These are phyloP conservation scores for Anadara kagoshimensis DNA, from an alignment of 1,140 invertebrate species.

Conservation along the genomic window DNA sequence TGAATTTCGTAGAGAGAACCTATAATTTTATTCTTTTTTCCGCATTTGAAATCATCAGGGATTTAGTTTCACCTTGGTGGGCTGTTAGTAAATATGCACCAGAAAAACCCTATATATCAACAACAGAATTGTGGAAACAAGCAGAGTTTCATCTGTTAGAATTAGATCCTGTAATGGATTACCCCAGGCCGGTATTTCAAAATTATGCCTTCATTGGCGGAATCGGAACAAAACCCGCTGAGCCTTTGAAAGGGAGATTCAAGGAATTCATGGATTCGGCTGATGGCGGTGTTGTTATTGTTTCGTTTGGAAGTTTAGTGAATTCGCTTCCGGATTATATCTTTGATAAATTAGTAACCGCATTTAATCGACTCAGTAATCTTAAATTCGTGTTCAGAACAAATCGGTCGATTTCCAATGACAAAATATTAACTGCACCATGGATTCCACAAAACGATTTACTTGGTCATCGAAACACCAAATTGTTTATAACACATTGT, in stretches of 20 bases:
- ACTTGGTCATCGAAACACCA: slow-evolving; percentile 76
- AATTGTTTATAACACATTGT: slow-evolving; percentile 57
- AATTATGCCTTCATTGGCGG: slow-evolving; percentile 48
- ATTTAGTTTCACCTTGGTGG: background rate
- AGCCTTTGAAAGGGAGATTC: slow-evolving; percentile 27
- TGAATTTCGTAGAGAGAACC: slow-evolving; percentile 4
- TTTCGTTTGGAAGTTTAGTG: slow-evolving; percentile 48
- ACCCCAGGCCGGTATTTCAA: slow-evolving; percentile 40
- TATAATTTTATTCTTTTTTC: background rate
- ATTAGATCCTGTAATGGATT: slow-evolving; percentile 44
- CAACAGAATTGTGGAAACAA: background rate
- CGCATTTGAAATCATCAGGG: no score
- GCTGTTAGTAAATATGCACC: slow-evolving; percentile 1
- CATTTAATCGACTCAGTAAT: slow-evolving; percentile 22
- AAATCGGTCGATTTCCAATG: slow-evolving; percentile 7
- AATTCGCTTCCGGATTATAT: slow-evolving; percentile 26
- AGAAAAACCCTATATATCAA: slow-evolving; percentile 1
- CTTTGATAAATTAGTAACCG: slow-evolving; percentile 19
- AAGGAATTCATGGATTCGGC: slow-evolving; percentile 40
- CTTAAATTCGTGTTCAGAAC: slow-evolving; percentile 37
- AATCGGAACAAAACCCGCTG: slow-evolving; percentile 18
- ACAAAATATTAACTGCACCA: slow-evolving; percentile 35
- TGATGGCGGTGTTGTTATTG: slow-evolving; percentile 45
- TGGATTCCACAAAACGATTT: slow-evolving; percentile 61
- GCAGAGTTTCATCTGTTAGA: slow-evolving; percentile 43